Evolutionary conservation across 2,113 vertebrate genomes (phyloP).

Genomic region (Cavia aperea): DNA sequence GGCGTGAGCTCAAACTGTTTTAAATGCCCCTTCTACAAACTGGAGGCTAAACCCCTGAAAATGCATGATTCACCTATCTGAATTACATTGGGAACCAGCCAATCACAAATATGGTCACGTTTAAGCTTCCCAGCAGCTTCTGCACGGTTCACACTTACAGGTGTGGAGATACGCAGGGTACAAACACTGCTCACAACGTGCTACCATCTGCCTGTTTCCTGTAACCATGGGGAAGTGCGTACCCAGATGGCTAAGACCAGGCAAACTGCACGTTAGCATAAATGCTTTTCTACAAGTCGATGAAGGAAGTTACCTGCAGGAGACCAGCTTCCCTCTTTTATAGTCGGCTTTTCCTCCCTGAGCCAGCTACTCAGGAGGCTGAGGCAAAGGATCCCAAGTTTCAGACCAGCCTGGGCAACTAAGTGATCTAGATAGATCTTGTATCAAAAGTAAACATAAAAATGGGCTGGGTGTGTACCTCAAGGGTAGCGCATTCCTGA

Average conservation of each 20-base stretch:
- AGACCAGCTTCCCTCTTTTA: not conserved
- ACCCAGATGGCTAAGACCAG: rapidly evolving
- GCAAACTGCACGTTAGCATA: not conserved
- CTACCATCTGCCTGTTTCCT: not conserved
- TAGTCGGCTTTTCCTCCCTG: not conserved
- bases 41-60: not conserved
- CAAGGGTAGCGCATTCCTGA: not conserved
- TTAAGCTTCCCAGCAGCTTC: not conserved
- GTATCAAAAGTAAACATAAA: not conserved
- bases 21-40: not conserved
- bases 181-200: not conserved
- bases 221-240: not conserved
- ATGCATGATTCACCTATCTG: not conserved
- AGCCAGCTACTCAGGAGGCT: not conserved
- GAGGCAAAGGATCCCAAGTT: not conserved
- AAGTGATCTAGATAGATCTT: not conserved
- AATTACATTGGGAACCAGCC: not conserved
- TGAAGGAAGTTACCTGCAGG: not conserved
- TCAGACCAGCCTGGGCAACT: not conserved
- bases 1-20: not conserved
- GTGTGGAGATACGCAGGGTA: no score
- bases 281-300: not conserved
- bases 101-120: rapidly evolving
- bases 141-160: not conserved
- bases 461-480: not conserved